Evolutionary conservation across 1,140 invertebrate species (phyloP), one percentile per base, ranked within the genome.

Genomic region (Drosophila mojavensis): DNA sequence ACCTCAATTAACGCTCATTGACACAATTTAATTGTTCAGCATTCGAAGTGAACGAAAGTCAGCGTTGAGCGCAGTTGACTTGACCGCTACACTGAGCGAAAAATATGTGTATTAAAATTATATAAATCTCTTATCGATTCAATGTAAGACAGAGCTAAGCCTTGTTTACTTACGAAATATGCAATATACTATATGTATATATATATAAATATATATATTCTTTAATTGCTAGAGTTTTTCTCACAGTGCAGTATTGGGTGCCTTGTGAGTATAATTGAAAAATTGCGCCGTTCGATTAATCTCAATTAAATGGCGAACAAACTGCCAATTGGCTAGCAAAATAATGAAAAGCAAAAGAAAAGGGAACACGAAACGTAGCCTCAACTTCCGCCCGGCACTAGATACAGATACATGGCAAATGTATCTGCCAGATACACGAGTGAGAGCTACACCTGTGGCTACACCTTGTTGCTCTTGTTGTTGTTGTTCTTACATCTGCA

Each of bases 1-100:
- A 67, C 67, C 59, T 81, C 86, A 85, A 85, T 88, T 83, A 88
- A 89, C 79, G 66, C 77, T 77, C 79, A 88, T 88, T 88, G 83
- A 83, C 83, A 88, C 83, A 88, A 83, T 88, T 88, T 71, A 89
- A 88, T 88, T 88, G 83, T 68, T 11, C 30, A 33, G 33, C 53
- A 33, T 33, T 15, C 45, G 47, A 33, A 47, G 75, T 54, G 64
- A 72, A 77, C 33, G 33, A 79, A 75, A 64, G 45, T 62, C 61
- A 75, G 61, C 54, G 78, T 68, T 65, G 66, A 67, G 47, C 39
- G 65, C 41, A 68, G 66, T 73, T 59, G 36, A 17, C n/a, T 53
- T n/a, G 11, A 4, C 28, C n/a, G 5, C 43, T 59, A 43, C 67
- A 70, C 61, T 71, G 60, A 13, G 30, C 48, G 41, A 68, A 72